Percentiles rank a stretch among this genome's conserved stretches.
These are phyloP conservation scores for Jacana jacana DNA, from an alignment of 2,113 vertebrate species.

Conservation along the genomic window DNA sequence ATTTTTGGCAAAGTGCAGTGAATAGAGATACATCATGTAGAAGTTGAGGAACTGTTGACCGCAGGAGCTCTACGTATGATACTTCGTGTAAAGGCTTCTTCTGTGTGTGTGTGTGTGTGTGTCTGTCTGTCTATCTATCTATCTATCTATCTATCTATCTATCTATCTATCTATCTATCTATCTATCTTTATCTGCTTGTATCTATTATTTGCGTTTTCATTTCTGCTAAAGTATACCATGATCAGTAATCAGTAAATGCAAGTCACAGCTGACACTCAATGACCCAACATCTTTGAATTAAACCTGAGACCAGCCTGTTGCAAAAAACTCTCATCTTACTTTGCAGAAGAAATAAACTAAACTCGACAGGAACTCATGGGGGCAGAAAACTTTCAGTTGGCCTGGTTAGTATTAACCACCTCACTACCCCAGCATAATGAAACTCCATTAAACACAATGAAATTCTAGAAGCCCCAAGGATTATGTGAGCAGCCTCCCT, in stretches of 20 bases:
- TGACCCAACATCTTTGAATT: background rate
- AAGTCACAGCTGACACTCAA: background rate
- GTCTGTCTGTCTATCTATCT: background rate
- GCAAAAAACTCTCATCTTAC: background rate
- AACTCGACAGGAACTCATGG: background rate
- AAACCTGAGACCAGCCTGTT: background rate
- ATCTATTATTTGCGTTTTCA: background rate
- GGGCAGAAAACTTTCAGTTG: constrained; percentile 2
- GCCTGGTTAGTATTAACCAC: constrained; percentile 38
- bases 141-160: background rate
- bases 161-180: background rate
- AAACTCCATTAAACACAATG: background rate
- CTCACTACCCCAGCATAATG: constrained; percentile 13
- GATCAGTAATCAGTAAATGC: background rate
- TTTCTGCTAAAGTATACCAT: background rate
- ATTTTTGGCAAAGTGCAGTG: background rate
- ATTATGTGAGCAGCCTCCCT: constrained; percentile 1
- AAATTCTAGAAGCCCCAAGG: constrained; percentile 29
- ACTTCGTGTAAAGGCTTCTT: background rate
- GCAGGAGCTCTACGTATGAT: background rate
- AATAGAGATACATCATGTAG: accelerated
- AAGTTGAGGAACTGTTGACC: background rate
- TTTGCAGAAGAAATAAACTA: constrained; percentile 16
- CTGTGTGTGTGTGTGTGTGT: background rate
- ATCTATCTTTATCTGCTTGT: background rate